A percentile compares a stretch with the other conserved stretches of the same genome.
Evolutionary conservation across 1,140 invertebrate genomes (phyloP).

Genomic region (Adelges cooleyi): DNA sequence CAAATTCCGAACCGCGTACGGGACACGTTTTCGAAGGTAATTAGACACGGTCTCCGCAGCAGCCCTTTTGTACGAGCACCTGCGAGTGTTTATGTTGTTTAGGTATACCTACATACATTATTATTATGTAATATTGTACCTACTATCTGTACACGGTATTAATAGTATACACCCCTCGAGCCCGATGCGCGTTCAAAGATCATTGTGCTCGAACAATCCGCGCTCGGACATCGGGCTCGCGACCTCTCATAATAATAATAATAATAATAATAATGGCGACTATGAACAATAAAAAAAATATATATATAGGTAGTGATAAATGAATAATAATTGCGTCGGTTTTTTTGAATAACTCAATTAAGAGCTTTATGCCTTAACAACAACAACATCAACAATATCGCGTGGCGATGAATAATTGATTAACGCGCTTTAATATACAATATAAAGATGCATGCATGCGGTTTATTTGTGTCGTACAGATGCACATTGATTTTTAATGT

Average conservation of each 20-base stretch:
- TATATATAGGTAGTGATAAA: too few species aligned
- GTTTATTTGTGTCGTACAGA: too few species aligned
- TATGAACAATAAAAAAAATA: not conserved
- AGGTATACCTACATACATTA: too few species aligned
- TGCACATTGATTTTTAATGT: too few species aligned
- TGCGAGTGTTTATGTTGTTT: too few species aligned
- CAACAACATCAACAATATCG: too few species aligned
- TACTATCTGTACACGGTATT: too few species aligned
- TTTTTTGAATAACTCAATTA: constrained; percentile 19
- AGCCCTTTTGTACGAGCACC: constrained; percentile 2
- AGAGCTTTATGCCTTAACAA: not conserved
- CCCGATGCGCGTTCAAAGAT: not conserved
- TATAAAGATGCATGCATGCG: too few species aligned
- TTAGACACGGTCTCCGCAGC: constrained; percentile 14
- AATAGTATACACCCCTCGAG: too few species aligned
- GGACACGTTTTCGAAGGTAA: not conserved
- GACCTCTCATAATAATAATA: not conserved
- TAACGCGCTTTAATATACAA: too few species aligned
- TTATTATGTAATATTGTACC: too few species aligned
- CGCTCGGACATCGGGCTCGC: constrained; percentile 15
- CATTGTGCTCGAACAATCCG: not conserved
- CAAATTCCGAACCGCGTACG: not conserved
- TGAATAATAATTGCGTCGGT: not conserved
- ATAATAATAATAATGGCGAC: not conserved
- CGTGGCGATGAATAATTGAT: too few species aligned